Evolutionary conservation across 2,888 invertebrate species (phyloP).

Genomic region (Cephus pygmeus): DNA sequence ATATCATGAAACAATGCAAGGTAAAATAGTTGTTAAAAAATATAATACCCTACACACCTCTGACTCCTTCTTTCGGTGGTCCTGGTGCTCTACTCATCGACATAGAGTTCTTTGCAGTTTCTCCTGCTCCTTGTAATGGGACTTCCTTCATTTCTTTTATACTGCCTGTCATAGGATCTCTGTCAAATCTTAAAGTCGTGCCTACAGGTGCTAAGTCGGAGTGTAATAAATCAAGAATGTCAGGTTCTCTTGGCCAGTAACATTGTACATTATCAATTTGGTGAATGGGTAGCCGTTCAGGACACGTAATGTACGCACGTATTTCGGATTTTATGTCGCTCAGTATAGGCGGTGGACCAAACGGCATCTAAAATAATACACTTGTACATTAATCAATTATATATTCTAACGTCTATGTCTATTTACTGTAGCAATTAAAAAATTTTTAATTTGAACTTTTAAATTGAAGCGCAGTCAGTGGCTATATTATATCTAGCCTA

Average conservation of each 20-base stretch:
- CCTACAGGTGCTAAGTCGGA: conserved; percentile 68
- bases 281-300: conserved; percentile 80
- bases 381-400: not conserved
- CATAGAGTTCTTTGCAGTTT: conserved; percentile 79
- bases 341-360: conserved; percentile 74
- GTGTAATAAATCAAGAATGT: conserved; percentile 69
- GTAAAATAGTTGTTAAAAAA: not conserved
- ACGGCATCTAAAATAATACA: conserved; percentile 52
- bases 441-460: not conserved
- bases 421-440: not conserved
- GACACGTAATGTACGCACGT: conserved; percentile 74
- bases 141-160: conserved; percentile 78
- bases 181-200: conserved; percentile 70
- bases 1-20: not conserved
- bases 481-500: no score
- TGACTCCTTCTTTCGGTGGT: conserved; percentile 75
- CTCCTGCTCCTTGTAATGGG: conserved; percentile 70
- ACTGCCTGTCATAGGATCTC: conserved; percentile 82
- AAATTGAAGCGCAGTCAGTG: not conserved
- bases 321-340: conserved; percentile 75
- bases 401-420: not conserved
- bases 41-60: conserved; percentile 67
- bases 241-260: conserved; percentile 72
- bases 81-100: conserved; percentile 85
- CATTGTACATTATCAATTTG: conserved; percentile 76